phyloP scores from a whole-genome alignment of 2,113 vertebrate genomes.

The Copsychus sechellarum region DNA sequence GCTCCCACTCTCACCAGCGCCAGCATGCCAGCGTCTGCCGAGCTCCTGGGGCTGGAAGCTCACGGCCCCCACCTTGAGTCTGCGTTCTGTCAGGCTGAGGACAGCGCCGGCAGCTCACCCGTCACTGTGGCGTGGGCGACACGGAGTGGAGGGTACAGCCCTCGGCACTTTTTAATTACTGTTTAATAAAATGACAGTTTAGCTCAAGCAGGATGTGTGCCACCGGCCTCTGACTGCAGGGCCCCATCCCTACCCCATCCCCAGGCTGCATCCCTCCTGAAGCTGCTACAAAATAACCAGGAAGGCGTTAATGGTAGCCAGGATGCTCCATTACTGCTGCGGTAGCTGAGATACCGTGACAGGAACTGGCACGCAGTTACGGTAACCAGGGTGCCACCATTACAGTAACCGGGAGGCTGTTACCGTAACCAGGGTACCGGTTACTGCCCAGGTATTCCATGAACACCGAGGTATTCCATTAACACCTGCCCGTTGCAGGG shows the following conservation, averaged over 20 bases:
- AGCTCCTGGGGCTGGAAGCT: not conserved
- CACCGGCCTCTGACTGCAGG: not conserved
- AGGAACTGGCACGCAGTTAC: rapidly evolving
- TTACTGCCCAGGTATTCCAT: not conserved
- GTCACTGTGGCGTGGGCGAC: rapidly evolving
- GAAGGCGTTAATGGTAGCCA: not conserved
- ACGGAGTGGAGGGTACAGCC: not conserved
- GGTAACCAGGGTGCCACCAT: not conserved
- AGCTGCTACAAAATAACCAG: rapidly evolving
- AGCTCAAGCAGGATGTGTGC: not conserved
- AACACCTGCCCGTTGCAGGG: rapidly evolving
- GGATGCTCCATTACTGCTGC: not conserved
- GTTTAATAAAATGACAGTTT: constrained; percentile 59
- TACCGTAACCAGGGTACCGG: not conserved
- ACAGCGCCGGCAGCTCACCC: not conserved
- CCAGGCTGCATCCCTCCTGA: rapidly evolving
- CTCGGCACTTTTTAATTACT: constrained; percentile 43
- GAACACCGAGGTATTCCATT: rapidly evolving
- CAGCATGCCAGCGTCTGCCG: not conserved
- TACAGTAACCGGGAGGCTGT: not conserved
- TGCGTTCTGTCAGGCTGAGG: not conserved
- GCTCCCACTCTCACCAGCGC: constrained; percentile 40
- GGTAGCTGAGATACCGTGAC: not conserved
- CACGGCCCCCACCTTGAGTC: not conserved
- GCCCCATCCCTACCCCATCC: rapidly evolving